Base-by-base conservation (phyloP, 1,140 invertebrate species). In the Drosophila gunungcola region DNA sequence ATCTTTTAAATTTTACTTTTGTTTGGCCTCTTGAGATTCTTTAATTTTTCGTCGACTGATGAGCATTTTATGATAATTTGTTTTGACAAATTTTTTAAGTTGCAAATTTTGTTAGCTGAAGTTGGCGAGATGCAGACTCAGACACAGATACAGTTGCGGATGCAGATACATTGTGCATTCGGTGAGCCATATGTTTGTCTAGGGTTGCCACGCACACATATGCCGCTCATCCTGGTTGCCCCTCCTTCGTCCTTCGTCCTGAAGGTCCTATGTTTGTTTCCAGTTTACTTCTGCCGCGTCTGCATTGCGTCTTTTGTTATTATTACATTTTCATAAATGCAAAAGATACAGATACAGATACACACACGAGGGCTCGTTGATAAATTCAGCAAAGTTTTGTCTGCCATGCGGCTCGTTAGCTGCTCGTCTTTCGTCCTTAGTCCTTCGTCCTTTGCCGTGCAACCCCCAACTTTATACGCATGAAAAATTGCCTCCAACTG, bases 311-410 rank as follows among this genome's bases (percentile, higher is more conserved):
- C 83, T 88, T 88, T 88, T 88, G 83, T 88, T 88, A 83, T 88
- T 88, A 88, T 88, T 88, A 88, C 83, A 89, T 88, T 88, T 88
- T 88, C 83, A 88, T 88, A 88, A 88, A 88, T 88, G 83, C 84
- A 89, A 79, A 88, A 56, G 78, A 65, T 60, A 64, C 61, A 21
- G 16, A 21, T 21, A 21, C 16, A 54, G 48, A 57, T 48, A 63
- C 65, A 53, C 61, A 62, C 43, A 61, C 29, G 11, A 12, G 13
- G 27, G 25, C 61, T 73, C 72, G 83, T 88, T 88, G 83, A 88
- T 88, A 88, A 88, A 88, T 88, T 88, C 86, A 73, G 79, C 72
- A 88, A 88, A 88, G 83, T 88, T 88, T 88, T 80, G 83, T 68
- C 83, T 88, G 83, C 79, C 82, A 82, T 78, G 83, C 70, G 79